Evolutionary conservation across 1,140 invertebrate species (phyloP), one percentile per base, ranked within the genome.

Genomic region (Tyrophagus putrescentiae): DNA sequence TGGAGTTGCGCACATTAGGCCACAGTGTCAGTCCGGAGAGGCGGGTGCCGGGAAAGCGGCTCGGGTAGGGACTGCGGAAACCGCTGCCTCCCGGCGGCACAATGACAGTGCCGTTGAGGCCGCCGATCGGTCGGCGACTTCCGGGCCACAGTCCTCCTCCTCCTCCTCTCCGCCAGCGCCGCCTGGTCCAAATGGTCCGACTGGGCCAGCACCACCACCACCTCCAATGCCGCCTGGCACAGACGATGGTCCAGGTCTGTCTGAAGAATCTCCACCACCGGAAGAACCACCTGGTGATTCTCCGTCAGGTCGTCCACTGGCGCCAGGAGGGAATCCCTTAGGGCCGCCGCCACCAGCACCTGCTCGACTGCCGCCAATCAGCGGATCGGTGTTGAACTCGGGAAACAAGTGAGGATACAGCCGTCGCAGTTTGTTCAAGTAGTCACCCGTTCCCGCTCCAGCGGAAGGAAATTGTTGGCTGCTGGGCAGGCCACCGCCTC

Each of bases 391-490:
- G 25, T 42, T n/a, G 25, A n/a, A n/a, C n/a, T n/a, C n/a, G 6
- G 52, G 52, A 33, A 54, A 54, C 11, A 54, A 33, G 25, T 54
- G 27, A 23, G 52, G 52, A 54, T 54, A 54, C 21, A 54, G 52
- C 18, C 52, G 52, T 11, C 52, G 1, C 21, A 54, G 13, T 54
- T 54, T 54, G 52, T 28, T 54, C 9, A 50, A 18, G 16, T 50
- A 23, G 16, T 23, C 45, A 50, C 32, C 45, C 2, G 45, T n/a
- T n/a, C 45, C 32, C 25, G 45, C 2, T 11, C 21, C 3, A 13
- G 13, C 9, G 11, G 25, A 31, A 7, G n/a, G n/a, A n/a, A n/a
- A n/a, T n/a, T n/a, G n/a, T n/a, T n/a, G n/a, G n/a, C n/a, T n/a
- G n/a, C n/a, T n/a, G n/a, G n/a, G n/a, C n/a, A n/a, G n/a, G 2